Evolutionary conservation across 1,140 invertebrate genomes (phyloP), one percentile per base, ranked within the genome.

Genomic region (Bombyx mori): DNA sequence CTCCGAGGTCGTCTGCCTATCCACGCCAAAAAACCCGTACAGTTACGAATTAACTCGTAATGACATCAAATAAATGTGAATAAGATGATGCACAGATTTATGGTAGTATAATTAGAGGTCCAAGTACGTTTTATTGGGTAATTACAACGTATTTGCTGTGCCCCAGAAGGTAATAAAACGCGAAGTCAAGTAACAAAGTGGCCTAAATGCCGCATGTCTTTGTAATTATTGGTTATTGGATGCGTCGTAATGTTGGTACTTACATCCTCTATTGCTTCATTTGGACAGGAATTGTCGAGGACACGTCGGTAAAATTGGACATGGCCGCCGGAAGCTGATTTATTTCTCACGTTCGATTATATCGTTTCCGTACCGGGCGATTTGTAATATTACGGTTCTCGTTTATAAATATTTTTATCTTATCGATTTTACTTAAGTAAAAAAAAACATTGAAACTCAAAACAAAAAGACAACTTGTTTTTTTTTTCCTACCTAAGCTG

Each of bases 221-320:
- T 51, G 53, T 55, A 58, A 63, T 68, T 54, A 45, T 68, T 55
- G 52, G 71, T 73, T 68, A 69, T 65, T 60, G 58, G 73, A 76
- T 73, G 73, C 67, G 65, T 71, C 52, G 18, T 69, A 70, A 69
- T 66, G 22, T 61, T 56, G 52, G 54, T 57, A 50, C 45, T 67
- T 58, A 68, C 64, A 75, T 77, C 72, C 65, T 75, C 62, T 45
- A 73, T 77, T 75, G 57, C 63, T 65, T 62, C 73, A 51, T 51
- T 35, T 8, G 76, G 60, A 60, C 68, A 61, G 73, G 71, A 73
- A 71, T 58, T 52, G 42, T 43, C 62, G 66, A 74, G 71, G 71
- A 71, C 68, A 65, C 65, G 65, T 73, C 66, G 54, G 48, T 44
- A 8, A 49, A 49, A 46, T 26, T 56, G 7, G 18, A 49, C 45